phyloP scores from a whole-genome alignment of 2,888 invertebrate genomes.

The Oasisia sp. region DNA sequence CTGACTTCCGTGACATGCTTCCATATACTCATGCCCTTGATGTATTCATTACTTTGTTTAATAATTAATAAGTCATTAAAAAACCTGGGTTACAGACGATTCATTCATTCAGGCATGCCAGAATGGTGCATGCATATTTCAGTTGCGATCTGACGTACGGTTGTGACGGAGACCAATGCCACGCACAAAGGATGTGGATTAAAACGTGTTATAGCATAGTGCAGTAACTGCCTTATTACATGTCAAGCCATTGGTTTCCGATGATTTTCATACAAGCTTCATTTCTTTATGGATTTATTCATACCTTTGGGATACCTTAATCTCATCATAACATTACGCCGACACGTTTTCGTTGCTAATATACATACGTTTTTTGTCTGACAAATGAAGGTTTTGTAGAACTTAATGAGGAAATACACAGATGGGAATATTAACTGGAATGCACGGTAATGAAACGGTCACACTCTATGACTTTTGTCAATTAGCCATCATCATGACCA shows the following conservation, averaged over 20 bases:
- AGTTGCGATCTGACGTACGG: neutral
- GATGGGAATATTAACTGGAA: neutral
- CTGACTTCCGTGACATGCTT: neutral
- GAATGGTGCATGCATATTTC: neutral
- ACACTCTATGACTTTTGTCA: neutral
- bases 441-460: neutral
- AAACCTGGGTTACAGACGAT: neutral
- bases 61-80: neutral
- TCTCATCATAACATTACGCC: neutral
- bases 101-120: neutral
- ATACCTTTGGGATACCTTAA: neutral
- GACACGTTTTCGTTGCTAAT: neutral
- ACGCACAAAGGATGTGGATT: neutral
- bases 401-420: neutral
- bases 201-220: neutral
- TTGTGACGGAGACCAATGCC: neutral
- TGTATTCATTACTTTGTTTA: neutral
- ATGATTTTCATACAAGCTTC: neutral
- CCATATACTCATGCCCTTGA: neutral
- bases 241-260: neutral
- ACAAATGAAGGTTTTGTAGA: neutral
- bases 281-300: slow-evolving; percentile 11
- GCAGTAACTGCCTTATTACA: neutral
- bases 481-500: neutral
- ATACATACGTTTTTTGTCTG: neutral